Conservation (phyloP, 2,113 vertebrate species). For the Chionomys nivalis region DNA sequence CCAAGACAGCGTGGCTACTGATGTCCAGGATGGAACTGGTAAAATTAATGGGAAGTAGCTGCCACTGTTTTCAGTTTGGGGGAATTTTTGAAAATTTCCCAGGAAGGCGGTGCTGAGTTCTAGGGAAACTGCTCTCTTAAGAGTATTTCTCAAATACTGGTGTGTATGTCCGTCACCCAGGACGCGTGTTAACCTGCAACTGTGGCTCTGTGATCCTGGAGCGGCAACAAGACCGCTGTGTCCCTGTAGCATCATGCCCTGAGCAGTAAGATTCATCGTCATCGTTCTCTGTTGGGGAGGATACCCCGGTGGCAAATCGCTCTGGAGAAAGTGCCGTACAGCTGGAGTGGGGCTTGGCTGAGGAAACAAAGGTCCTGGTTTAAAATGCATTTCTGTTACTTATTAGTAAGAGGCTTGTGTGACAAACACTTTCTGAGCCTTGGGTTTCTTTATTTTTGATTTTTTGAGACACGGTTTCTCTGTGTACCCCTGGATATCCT, state of each 20-base stretch:
- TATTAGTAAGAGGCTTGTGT: neutral
- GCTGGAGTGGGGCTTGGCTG: neutral
- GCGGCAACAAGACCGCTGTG: neutral
- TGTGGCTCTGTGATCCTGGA: neutral
- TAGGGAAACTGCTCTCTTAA: neutral
- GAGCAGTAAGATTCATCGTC: neutral
- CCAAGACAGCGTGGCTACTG: neutral
- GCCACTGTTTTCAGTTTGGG: conserved; percentile 2
- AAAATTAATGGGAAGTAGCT: neutral
- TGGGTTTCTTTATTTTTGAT: neutral
- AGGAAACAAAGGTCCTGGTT: neutral
- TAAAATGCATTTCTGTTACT: neutral
- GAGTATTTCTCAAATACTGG: neutral
- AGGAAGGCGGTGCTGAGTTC: neutral
- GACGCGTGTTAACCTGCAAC: neutral
- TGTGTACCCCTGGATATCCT: neutral
- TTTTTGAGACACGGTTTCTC: neutral
- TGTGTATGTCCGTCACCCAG: neutral
- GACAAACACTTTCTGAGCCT: neutral
- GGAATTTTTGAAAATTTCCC: neutral
- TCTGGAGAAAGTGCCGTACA: neutral
- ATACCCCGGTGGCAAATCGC: neutral
- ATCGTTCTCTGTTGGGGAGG: neutral
- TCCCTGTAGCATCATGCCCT: neutral
- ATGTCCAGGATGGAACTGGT: neutral